Conservation (phyloP, 2,888 invertebrate species). For the Teleiodes luculella region DNA sequence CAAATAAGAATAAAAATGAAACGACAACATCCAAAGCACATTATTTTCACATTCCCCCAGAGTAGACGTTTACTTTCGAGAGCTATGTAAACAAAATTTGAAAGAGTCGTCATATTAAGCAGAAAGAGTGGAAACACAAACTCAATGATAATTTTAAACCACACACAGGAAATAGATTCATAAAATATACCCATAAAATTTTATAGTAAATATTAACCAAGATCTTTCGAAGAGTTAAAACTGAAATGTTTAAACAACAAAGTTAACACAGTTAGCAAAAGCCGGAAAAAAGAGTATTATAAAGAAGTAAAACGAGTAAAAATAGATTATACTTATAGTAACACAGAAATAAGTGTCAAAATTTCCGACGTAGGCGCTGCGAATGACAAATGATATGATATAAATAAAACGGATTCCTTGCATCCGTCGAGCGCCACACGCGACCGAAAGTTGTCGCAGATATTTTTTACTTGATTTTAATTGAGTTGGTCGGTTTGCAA, state of each 20-base stretch:
- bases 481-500: background rate
- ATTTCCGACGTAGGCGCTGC: conserved; percentile 40
- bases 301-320: conserved; percentile 12
- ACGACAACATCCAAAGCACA: background rate
- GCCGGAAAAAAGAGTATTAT: background rate
- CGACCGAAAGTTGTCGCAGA: conserved; percentile 10
- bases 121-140: background rate
- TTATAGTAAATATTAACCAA: background rate
- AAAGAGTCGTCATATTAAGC: background rate
- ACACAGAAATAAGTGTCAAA: conserved; percentile 50
- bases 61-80: background rate
- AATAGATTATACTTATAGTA: conserved; percentile 48
- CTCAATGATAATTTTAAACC: background rate
- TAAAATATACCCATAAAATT: no score
- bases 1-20: background rate
- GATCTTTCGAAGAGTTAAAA: no score
- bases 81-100: background rate
- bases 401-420: conserved; percentile 43
- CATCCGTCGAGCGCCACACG: conserved; percentile 19
- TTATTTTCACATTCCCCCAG: conserved; percentile 1
- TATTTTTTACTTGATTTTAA: conserved; percentile 4
- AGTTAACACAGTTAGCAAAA: background rate
- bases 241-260: no score
- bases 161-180: no score
- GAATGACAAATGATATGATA: conserved; percentile 53